Conservation (phyloP, 2,888 invertebrate species). For the Leucozona laternaria region DNA sequence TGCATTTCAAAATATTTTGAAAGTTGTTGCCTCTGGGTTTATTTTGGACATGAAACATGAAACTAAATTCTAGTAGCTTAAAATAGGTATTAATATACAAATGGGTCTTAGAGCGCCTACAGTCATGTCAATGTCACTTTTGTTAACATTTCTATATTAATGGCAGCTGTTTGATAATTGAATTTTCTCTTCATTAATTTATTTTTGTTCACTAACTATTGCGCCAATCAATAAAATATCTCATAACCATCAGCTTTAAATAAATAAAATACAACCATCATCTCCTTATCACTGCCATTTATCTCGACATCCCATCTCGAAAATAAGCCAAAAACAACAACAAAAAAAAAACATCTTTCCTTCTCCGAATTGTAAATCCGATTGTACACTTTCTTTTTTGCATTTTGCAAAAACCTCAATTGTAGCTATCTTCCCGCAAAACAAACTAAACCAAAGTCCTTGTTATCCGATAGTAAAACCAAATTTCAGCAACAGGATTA, state of each 20-base stretch:
- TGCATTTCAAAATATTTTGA: no score
- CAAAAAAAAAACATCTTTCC: background rate
- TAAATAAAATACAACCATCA: conserved; percentile 12
- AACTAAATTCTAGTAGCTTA: no score
- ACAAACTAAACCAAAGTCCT: conserved; percentile 52
- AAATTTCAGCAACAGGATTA: conserved; percentile 75
- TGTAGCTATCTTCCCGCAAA: conserved; percentile 24
- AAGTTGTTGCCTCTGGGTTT: no score
- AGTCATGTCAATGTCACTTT: background rate
- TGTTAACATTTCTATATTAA: background rate
- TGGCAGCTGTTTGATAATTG: background rate
- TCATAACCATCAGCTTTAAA: conserved; percentile 6
- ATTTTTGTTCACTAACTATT: background rate
- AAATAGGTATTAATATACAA: no score
- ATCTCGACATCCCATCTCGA: conserved; percentile 1
- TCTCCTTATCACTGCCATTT: conserved; percentile 10
- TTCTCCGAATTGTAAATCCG: conserved; percentile 23
- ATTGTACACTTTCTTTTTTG: conserved; percentile 40
- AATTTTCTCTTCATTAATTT: background rate
- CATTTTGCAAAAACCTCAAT: conserved; percentile 26
- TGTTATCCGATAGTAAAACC: conserved; percentile 75
- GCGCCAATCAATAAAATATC: background rate
- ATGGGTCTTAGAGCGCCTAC: no score
- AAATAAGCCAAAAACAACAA: conserved; percentile 5
- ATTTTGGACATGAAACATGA: no score